These are phyloP conservation scores for Dicaeum eximium DNA, from an alignment of 2,113 vertebrate species.

Conservation along the genomic window DNA sequence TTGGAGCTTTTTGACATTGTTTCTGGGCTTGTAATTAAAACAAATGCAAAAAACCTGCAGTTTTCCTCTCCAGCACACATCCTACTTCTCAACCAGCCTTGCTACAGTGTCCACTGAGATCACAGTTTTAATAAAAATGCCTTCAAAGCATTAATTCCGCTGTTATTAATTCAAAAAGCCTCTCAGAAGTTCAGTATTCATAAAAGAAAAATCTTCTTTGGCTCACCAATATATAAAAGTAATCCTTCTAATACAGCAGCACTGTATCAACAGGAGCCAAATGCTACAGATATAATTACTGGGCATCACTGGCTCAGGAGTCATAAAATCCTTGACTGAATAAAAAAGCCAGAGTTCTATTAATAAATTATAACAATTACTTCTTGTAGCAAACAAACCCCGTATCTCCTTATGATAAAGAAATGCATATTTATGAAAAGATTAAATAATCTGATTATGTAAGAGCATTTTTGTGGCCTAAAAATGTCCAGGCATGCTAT, in stretches of 20 bases:
- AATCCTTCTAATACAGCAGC: background rate
- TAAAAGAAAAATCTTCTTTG: slow-evolving; percentile 54
- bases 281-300: slow-evolving; percentile 48
- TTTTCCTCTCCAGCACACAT: background rate
- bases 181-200: slow-evolving; percentile 33
- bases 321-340: slow-evolving; percentile 18
- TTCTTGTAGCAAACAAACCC: background rate
- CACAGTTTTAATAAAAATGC: slow-evolving; percentile 32
- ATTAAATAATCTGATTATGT: slow-evolving; percentile 29
- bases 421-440: slow-evolving; percentile 33
- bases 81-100: background rate
- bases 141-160: slow-evolving; percentile 24
- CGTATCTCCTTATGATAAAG: background rate
- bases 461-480: slow-evolving; percentile 11
- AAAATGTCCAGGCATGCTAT: background rate
- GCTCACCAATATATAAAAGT: slow-evolving; percentile 25
- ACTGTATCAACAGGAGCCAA: slow-evolving; percentile 15
- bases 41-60: background rate
- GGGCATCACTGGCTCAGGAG: slow-evolving; percentile 1
- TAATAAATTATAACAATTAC: slow-evolving; percentile 19
- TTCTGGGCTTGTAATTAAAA: background rate
- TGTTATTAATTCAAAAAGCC: slow-evolving; percentile 41
- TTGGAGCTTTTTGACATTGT: background rate
- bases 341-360: background rate
- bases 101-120: background rate